These are phyloP conservation scores for Chelonus formosanus DNA, from an alignment of 2,888 invertebrate genomes.

Conservation along the genomic window DNA sequence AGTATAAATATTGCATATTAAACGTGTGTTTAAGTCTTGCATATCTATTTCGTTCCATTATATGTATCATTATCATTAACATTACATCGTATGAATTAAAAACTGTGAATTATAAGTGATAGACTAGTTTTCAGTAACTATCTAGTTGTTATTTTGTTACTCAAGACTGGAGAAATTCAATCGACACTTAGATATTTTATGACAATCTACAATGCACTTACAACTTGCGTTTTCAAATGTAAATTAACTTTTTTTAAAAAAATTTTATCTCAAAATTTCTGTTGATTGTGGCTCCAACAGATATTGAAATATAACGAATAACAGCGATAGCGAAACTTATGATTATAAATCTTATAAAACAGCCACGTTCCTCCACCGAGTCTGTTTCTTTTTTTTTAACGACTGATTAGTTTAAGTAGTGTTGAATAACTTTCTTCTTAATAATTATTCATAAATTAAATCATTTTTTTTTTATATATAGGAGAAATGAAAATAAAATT, in stretches of 20 bases:
- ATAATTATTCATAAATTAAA: slow-evolving; percentile 50
- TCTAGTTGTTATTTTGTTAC: no score
- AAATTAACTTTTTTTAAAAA: slow-evolving; percentile 6
- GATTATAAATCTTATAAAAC: background rate
- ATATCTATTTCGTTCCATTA: no score
- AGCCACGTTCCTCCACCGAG: slow-evolving; percentile 42
- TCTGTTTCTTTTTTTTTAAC: slow-evolving; percentile 44
- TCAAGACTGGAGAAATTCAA: no score
- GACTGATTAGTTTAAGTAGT: slow-evolving; percentile 56
- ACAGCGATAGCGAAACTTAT: background rate
- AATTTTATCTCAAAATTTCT: background rate
- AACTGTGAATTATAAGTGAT: no score
- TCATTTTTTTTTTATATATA: slow-evolving; percentile 32
- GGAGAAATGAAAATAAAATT: slow-evolving; percentile 58
- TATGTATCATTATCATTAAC: no score
- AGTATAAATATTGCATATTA: no score
- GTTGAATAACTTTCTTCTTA: slow-evolving; percentile 55
- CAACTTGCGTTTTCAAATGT: slow-evolving; percentile 8
- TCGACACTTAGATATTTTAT: no score
- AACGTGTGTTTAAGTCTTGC: no score
- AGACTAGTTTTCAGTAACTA: no score
- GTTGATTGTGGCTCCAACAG: slow-evolving; percentile 3
- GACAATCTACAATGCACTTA: no score
- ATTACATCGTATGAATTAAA: no score
- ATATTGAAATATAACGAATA: background rate